Conservation (phyloP, 2,113 vertebrate species). For the Sclerurus mexicanus region DNA sequence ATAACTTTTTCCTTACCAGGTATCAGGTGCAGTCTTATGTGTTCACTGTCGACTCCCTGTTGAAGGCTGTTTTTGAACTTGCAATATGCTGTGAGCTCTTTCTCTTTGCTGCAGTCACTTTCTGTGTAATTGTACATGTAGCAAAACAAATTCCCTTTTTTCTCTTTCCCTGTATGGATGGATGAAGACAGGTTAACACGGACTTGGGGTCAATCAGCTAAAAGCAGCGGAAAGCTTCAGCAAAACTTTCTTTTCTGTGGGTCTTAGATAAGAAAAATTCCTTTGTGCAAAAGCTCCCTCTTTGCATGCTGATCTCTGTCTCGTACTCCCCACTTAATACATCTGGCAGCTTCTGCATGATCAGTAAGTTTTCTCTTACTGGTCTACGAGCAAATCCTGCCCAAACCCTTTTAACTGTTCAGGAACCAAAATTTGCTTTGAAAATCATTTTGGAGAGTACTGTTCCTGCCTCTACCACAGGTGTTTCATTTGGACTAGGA, state of each 20-base stretch:
- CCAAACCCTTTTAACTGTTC: background rate
- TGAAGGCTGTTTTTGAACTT: constrained; percentile 39
- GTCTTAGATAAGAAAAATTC: background rate
- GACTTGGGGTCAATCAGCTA: background rate
- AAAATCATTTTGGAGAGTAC: background rate
- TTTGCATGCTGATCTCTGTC: background rate
- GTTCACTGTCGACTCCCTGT: constrained; percentile 12
- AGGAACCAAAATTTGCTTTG: background rate
- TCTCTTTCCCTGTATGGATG: background rate
- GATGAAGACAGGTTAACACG: background rate
- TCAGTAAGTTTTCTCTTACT: background rate
- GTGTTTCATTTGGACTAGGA: background rate
- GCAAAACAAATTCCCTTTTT: constrained; percentile 32
- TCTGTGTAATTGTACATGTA: background rate
- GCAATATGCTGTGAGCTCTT: background rate
- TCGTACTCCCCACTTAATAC: background rate
- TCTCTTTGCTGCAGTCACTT: background rate
- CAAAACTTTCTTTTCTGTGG: background rate
- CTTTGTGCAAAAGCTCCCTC: background rate
- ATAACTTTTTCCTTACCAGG: constrained; percentile 51
- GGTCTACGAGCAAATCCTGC: background rate
- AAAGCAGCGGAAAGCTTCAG: background rate
- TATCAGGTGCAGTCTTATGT: constrained; percentile 27
- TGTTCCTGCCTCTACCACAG: background rate
- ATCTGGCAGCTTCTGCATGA: background rate